Base-by-base conservation (phyloP, 2,797 vertebrate species). In the Tokudaia tokunoshimensis region DNA sequence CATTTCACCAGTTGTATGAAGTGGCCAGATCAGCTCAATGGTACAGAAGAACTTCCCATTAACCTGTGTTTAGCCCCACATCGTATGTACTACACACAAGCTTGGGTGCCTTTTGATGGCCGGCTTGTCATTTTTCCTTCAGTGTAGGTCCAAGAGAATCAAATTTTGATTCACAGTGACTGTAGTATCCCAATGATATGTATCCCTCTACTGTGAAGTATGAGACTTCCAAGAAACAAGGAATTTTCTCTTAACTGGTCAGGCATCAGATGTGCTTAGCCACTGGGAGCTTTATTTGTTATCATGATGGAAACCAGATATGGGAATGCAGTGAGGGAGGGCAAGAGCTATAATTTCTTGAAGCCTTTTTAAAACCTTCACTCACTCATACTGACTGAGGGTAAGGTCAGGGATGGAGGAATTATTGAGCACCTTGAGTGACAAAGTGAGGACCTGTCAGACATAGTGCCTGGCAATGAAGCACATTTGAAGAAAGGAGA, bases 361-460 rank as follows among this genome's bases (percentile, higher is more conserved):
- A 94, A 97, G 89, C 89, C 65, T 94, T 98, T 98, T 94, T 89
- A 97, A 94, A 96, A 80, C n/a, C 88, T 94, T 96, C 59, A 70
- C 72, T 97, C 94, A 96, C 95, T 97, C 96, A 85, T 95, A 96
- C 91, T 97, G 95, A 93, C 78, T 75, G 94, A 55, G 96, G 80
- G 95, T 19, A n/a, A 96, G 86, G 76, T 78, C 78, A 83, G 79
- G 72, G 94, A 96, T 96, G 86, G 91, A 97, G 87, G 94, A 97
- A 97, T 96, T 94, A 97, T 95, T 17, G 75, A 97, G 82, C 63
- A 37, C 52, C 47, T 97, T 59, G 12, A 81, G 89, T 97, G 88
- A 94, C 92, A 97, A 97, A 98, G 88, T 93, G 92, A 91, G 79
- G 61, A 92, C 72, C 92, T 97, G 95, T 96, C 96, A 97, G 92